Evolutionary conservation across 1,140 invertebrate genomes (phyloP), one percentile per base, ranked within the genome.

Genomic region (Drosophila nigromelanica): DNA sequence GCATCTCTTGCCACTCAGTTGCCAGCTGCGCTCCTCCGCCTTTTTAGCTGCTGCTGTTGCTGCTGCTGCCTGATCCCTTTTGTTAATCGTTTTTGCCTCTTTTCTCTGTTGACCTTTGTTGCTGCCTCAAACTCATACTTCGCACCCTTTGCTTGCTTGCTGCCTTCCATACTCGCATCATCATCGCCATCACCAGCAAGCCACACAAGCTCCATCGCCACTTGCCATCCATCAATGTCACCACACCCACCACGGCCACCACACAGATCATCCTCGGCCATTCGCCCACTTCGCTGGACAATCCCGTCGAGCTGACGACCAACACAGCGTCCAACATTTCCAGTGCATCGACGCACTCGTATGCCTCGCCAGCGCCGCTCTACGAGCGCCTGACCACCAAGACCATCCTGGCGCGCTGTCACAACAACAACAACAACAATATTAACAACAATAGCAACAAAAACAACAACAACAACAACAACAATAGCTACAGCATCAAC

Each of bases 221-320:
- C 30, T 47, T 90, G 63, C 89, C 89, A 76, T 85, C 78, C 73
- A 90, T 90, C 69, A 90, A 90, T 70, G 75, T 90, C 71, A 90
- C 78, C 78, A 90, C 89, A 45, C 89, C 89, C 50, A 79, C 75
- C 43, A 82, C 89, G 47, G 76, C 80, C 64, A 90, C 89, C 50
- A 90, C 89, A 42, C 89, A 90, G 74, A 80, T 90, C 45, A 81
- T 90, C 54, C 69, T 90, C 48, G 82, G 72, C 24, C 73, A 85
- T 45, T 64, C 71, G 42, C 68, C 71, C 40, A 80, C 45, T 8
- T 35, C 33, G 14, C 52, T 45, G 56, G 72, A 74, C 27, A 42
- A 72, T 45, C 45, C 52, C 27, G 33, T 59, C 33, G 52, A 72
- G 58, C 24, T 62, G 47, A 30, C 37, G 54, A 14, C 52, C 40